phyloP scores from a whole-genome alignment of 92 coral and sea anemone genomes.

The Pocillopora meandrina region DNA sequence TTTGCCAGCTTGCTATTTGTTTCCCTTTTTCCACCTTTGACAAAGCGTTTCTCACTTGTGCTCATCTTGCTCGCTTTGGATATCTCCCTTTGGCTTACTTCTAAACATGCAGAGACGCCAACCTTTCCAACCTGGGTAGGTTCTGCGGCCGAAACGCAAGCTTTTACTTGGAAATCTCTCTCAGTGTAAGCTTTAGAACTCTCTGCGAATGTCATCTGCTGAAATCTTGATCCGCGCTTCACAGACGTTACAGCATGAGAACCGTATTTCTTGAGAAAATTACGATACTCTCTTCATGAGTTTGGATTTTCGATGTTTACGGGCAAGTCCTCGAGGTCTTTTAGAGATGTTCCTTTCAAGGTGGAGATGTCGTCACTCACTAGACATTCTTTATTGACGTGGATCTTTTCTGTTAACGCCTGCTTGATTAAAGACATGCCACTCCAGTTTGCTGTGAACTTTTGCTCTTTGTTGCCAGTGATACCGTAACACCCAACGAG shows the following conservation, averaged over 20 bases:
- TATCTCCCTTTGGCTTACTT: slow-evolving; percentile 17
- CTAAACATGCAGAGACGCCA: slow-evolving; percentile 28
- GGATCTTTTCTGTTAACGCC: background rate
- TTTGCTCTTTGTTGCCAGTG: slow-evolving; percentile 11
- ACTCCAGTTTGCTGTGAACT: background rate
- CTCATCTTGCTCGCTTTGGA: background rate
- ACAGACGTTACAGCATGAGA: slow-evolving; percentile 30
- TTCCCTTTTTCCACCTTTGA: slow-evolving; percentile 39
- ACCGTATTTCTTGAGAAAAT: slow-evolving; percentile 27
- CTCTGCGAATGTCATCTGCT: slow-evolving; percentile 34
- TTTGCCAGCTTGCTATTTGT: slow-evolving; percentile 40
- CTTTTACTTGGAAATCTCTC: slow-evolving; percentile 33
- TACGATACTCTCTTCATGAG: slow-evolving; percentile 32
- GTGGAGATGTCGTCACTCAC: background rate
- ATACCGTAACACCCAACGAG: slow-evolving; percentile 22
- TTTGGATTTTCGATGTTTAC: slow-evolving; percentile 7
- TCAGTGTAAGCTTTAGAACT: background rate
- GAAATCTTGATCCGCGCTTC: slow-evolving; percentile 19
- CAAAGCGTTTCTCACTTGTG: slow-evolving; percentile 8
- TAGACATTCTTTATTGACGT: slow-evolving; percentile 26
- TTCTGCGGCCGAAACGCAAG: slow-evolving; percentile 37
- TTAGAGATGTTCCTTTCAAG: background rate
- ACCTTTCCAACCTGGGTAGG: background rate
- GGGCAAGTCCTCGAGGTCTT: slow-evolving; percentile 12
- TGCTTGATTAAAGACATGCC: slow-evolving; percentile 5